A percentile compares a stretch with the other conserved stretches of the same genome.
Conservation (phyloP, 2,797 vertebrate genomes). For the Pseudochaenichthys georgianus region DNA sequence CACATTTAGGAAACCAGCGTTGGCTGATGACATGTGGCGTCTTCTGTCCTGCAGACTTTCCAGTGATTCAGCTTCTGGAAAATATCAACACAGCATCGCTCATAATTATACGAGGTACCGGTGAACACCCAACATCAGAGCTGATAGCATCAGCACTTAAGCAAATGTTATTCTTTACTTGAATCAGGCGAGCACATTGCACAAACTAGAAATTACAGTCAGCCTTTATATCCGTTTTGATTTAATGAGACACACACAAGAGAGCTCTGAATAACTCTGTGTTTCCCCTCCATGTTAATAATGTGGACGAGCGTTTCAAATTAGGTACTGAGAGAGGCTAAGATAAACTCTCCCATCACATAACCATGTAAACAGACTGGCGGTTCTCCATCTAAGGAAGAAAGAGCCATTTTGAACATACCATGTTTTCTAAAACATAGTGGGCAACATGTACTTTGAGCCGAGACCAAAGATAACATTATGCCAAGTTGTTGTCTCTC, state of each 20-base stretch:
- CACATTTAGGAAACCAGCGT: slow-evolving; percentile 74
- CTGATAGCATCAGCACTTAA: slow-evolving; percentile 63
- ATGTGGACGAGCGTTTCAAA: slow-evolving; percentile 57
- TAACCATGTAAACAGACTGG: slow-evolving; percentile 53
- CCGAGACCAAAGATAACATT: slow-evolving; percentile 47
- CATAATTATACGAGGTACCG: slow-evolving; percentile 57
- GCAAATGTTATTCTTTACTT: slow-evolving; percentile 73
- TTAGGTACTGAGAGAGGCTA: slow-evolving; percentile 59
- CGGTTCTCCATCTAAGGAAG: slow-evolving; percentile 63
- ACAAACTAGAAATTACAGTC: slow-evolving; percentile 46
- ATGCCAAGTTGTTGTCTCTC: slow-evolving; percentile 40
- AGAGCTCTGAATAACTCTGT: slow-evolving; percentile 28
- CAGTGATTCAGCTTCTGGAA: slow-evolving; percentile 75
- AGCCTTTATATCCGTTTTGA: slow-evolving; percentile 45
- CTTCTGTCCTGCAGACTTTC: slow-evolving; percentile 66
- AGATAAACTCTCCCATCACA: slow-evolving; percentile 66
- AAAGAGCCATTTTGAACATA: slow-evolving; percentile 54
- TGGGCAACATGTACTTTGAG: slow-evolving; percentile 55
- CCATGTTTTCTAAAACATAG: slow-evolving; percentile 54
- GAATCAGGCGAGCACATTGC: slow-evolving; percentile 27
- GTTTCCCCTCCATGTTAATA: slow-evolving; percentile 44
- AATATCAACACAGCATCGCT: slow-evolving; percentile 70
- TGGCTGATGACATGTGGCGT: slow-evolving; percentile 64
- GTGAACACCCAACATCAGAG: slow-evolving; percentile 53
- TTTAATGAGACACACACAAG: slow-evolving; percentile 32